phyloP scores from a whole-genome alignment of 37 sponge, comb jelly and placozoan genomes.

The Crambe crambe region DNA sequence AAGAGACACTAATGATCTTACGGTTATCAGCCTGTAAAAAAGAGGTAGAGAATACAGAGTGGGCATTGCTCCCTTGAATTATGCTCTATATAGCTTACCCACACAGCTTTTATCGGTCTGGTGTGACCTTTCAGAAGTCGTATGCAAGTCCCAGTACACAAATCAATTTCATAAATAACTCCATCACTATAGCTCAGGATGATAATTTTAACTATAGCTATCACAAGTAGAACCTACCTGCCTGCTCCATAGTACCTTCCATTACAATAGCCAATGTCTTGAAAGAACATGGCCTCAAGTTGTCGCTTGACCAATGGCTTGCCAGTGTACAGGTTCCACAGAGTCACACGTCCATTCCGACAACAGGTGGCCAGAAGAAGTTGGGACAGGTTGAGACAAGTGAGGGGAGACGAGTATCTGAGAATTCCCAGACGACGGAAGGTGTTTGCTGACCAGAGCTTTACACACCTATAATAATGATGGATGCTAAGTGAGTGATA shows the following conservation, averaged over 20 bases:
- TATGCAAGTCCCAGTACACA: slow-evolving; percentile 53
- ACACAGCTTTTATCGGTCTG: slow-evolving; percentile 41
- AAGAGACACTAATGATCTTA: slow-evolving; percentile 51
- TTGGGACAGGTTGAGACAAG: slow-evolving; percentile 43
- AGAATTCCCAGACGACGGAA: slow-evolving; percentile 20
- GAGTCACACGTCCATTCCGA: background rate
- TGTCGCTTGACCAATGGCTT: slow-evolving; percentile 36
- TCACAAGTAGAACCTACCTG: slow-evolving; percentile 20
- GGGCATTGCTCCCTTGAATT: background rate
- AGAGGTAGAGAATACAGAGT: background rate
- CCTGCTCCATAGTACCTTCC: slow-evolving; percentile 51
- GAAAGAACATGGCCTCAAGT: too few species aligned
- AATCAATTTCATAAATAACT: slow-evolving; percentile 68
- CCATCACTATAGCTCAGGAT: slow-evolving; percentile 38
- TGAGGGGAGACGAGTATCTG: slow-evolving; percentile 24
- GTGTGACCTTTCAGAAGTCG: slow-evolving; percentile 63
- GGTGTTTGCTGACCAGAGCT: slow-evolving; percentile 45
- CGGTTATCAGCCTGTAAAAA: slow-evolving; percentile 28
- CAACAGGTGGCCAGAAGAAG: slow-evolving; percentile 62
- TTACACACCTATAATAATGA: slow-evolving; percentile 41
- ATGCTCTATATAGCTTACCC: slow-evolving; percentile 27
- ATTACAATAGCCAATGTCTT: too few species aligned
- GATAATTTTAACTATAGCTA: background rate
- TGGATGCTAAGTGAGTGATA: background rate
- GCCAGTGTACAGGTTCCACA: slow-evolving; percentile 27